Conservation (phyloP, 2,113 vertebrate species). For the Clinocottus analis region DNA sequence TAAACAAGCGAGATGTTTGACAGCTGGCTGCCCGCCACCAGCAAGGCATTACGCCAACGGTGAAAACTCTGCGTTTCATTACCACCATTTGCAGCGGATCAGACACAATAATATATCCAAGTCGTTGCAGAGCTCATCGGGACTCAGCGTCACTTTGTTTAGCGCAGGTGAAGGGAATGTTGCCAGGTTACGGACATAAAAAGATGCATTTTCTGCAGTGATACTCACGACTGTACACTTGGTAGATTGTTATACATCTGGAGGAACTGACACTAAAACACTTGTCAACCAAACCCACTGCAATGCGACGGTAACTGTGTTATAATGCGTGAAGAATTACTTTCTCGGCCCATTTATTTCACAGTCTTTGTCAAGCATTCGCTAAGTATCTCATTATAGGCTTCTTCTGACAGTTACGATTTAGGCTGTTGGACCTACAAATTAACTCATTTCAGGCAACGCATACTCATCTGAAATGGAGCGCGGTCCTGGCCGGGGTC, state of each 20-base stretch:
- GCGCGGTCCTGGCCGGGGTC: slow-evolving; percentile 2
- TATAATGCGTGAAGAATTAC: slow-evolving; percentile 17
- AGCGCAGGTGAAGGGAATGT: neutral
- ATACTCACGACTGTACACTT: neutral
- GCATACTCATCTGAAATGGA: slow-evolving; percentile 5
- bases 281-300: slow-evolving; percentile 7
- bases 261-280: slow-evolving; percentile 25
- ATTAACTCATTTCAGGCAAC: neutral
- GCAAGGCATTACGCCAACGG: slow-evolving; percentile 32
- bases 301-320: neutral
- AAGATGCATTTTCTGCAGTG: slow-evolving; percentile 11
- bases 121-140: neutral
- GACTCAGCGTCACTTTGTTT: slow-evolving; percentile 15
- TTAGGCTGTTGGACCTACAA: slow-evolving; percentile 4
- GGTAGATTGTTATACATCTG: slow-evolving; percentile 11
- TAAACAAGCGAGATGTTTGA: slow-evolving; percentile 54
- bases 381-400: neutral
- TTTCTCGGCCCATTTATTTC: slow-evolving; percentile 1
- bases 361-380: neutral
- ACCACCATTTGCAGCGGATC: slow-evolving; percentile 39
- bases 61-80: slow-evolving; percentile 47
- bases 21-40: slow-evolving; percentile 34
- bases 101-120: slow-evolving; percentile 17
- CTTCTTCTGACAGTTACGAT: neutral
- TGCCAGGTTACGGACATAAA: slow-evolving; percentile 35